phyloP scores from a whole-genome alignment of 2,797 vertebrate species.

The Argya squamiceps region DNA sequence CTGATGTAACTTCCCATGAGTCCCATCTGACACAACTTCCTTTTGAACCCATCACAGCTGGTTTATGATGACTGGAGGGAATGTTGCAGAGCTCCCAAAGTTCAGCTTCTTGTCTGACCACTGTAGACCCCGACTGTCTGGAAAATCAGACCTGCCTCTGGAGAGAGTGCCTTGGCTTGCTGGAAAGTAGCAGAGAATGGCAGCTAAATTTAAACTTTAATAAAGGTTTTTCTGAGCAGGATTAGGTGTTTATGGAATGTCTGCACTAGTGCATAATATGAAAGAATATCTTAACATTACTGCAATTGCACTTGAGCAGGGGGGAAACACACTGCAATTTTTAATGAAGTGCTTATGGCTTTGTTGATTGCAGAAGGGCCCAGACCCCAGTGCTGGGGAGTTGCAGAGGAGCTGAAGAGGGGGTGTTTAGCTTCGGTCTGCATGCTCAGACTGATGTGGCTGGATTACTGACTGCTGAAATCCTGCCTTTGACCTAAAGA shows the following conservation, averaged over 20 bases:
- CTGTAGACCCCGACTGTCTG: background rate
- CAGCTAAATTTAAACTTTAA: slow-evolving; percentile 31
- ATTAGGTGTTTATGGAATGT: slow-evolving; percentile 32
- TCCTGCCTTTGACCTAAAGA: background rate
- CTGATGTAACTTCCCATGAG: slow-evolving; percentile 58
- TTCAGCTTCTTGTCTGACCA: slow-evolving; percentile 25
- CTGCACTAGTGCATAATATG: background rate
- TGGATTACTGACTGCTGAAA: background rate
- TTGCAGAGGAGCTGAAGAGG: background rate
- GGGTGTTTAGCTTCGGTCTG: background rate
- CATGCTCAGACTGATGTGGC: background rate
- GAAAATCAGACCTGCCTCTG: slow-evolving; percentile 10
- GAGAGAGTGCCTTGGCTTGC: background rate
- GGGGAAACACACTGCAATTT: background rate
- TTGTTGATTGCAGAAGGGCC: background rate
- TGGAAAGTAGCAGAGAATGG: background rate
- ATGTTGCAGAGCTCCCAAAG: background rate
- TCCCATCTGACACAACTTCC: slow-evolving; percentile 28
- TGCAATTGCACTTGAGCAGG: background rate
- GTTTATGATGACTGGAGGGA: background rate
- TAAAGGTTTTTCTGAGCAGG: background rate
- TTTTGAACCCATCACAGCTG: slow-evolving; percentile 37
- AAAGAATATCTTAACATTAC: background rate
- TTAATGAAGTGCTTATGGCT: background rate
- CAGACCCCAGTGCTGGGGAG: background rate